These are phyloP conservation scores for Lophius americanus DNA, from an alignment of 2,797 vertebrate species.

Conservation along the genomic window DNA sequence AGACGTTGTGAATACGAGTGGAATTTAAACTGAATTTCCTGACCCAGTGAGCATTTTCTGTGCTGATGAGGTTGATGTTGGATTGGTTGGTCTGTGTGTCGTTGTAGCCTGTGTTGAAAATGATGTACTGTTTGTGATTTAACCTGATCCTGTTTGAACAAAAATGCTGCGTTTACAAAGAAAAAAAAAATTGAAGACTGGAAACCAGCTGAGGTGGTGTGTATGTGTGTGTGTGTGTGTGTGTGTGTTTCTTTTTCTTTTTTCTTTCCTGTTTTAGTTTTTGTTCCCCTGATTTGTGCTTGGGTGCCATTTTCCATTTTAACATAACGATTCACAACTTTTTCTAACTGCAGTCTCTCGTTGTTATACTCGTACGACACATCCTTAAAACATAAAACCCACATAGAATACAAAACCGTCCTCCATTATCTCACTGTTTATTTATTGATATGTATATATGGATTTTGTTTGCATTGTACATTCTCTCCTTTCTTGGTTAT, in stretches of 20 bases:
- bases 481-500: slow-evolving; percentile 81
- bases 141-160: slow-evolving; percentile 62
- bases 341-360: slow-evolving; percentile 66
- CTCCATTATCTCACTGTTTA: slow-evolving; percentile 66
- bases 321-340: slow-evolving; percentile 53
- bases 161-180: slow-evolving; percentile 61
- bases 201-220: slow-evolving; percentile 57
- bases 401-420: slow-evolving; percentile 57
- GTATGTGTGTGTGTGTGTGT: slow-evolving; percentile 24
- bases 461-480: slow-evolving; percentile 81
- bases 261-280: neutral
- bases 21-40: neutral
- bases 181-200: slow-evolving; percentile 39
- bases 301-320: slow-evolving; percentile 73
- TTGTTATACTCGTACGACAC: slow-evolving; percentile 53
- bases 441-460: slow-evolving; percentile 85
- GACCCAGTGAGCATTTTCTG: slow-evolving; percentile 25
- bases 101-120: slow-evolving; percentile 61
- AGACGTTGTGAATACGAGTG: slow-evolving; percentile 10
- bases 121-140: slow-evolving; percentile 60
- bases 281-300: slow-evolving; percentile 53
- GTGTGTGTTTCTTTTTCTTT: neutral
- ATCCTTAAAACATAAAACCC: slow-evolving; percentile 53
- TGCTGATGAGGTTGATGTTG: slow-evolving; percentile 44
- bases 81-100: slow-evolving; percentile 49